Base-by-base conservation (phyloP, 2,888 invertebrate genomes). In the Arrhopalites spinosus region DNA sequence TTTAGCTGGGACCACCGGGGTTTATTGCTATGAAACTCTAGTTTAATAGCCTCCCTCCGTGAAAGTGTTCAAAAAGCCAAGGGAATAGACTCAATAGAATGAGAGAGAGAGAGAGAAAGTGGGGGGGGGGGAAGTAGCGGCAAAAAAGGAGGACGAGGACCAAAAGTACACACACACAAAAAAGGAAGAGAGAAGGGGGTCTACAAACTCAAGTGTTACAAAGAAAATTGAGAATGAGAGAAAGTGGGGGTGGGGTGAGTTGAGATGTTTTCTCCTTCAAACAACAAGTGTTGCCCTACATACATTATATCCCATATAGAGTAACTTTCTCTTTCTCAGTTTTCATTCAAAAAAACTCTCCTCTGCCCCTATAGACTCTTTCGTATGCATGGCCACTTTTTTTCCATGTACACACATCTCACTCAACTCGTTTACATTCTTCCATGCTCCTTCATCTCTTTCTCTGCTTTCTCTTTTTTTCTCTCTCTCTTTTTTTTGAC, bases 1-100 rank as follows among this genome's bases (percentile, higher is more conserved):
- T 78, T 73, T 75, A 78, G 74, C 59, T 61, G 43, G 66, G 76
- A 73, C 75, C 78, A 78, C 78, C 70, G 75, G 78, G 78, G 78
- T 76, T 78, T 78, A 78, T 78, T 78, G 78, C 78, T 70, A 45
- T 72, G 72, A 68, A 77, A 75, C 75, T 73, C 72, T 61, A 67
- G 47, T 77, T 75, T 75, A 74, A 75, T 73, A 75, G 72, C 69
- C 61, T 73, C 29, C 50, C 53, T 63, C 25, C 30, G 43, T 45
- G 67, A 45, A 45, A 67, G 20, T 25, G 67, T 45, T 45, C n/a
- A 8, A n/a, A 63, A 66, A 27, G 15, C 23, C 25, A 13, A 15
- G 36, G 36, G 30, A 64, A 17, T 36, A 13, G 8, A 27, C 2
- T n/a, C 27, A 29, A n/a, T 47, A 47, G 11, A 27, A 27, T 15